Evolutionary conservation across 2,113 vertebrate species (phyloP).

Genomic region (Mirza zaza): DNA sequence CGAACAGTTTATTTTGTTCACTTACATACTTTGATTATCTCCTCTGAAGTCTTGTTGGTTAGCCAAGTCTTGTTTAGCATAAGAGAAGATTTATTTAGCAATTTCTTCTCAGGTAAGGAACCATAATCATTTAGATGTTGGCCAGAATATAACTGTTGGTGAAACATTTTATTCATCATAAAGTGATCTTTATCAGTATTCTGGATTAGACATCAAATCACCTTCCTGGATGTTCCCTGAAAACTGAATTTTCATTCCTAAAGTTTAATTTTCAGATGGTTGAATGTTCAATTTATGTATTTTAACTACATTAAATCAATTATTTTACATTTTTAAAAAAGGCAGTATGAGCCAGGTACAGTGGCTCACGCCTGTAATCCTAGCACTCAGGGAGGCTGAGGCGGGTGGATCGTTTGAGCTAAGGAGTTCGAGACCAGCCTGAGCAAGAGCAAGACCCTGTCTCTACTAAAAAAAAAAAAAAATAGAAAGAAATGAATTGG

Average conservation of each 20-base stretch:
- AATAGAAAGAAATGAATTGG: no score
- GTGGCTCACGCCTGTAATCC: no score
- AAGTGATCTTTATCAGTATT: constrained; percentile 75
- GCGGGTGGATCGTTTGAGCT: no score
- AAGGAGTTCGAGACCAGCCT: no score
- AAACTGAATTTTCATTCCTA: constrained; percentile 84
- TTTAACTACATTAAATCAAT: constrained; percentile 84
- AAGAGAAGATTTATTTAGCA: constrained; percentile 61
- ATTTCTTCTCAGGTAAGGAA: constrained; percentile 65
- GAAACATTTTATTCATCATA: no score
- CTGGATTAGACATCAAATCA: constrained; percentile 73
- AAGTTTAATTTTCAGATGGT: constrained; percentile 74
- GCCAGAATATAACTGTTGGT: constrained; percentile 60
- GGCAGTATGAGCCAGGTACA: no score
- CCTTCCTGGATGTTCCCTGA: constrained; percentile 78
- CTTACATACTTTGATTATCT: constrained; percentile 69
- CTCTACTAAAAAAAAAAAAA: no score
- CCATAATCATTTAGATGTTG: constrained; percentile 14
- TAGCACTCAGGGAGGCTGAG: no score
- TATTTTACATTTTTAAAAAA: constrained; percentile 61
- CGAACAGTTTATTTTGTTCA: constrained; percentile 65
- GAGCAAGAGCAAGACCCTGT: no score
- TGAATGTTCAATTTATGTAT: constrained; percentile 83
- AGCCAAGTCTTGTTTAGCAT: constrained; percentile 76
- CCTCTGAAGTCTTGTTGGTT: constrained; percentile 38